These are phyloP conservation scores for Forbesichthys papilliferus DNA, from an alignment of 2,113 vertebrate genomes.

Conservation along the genomic window DNA sequence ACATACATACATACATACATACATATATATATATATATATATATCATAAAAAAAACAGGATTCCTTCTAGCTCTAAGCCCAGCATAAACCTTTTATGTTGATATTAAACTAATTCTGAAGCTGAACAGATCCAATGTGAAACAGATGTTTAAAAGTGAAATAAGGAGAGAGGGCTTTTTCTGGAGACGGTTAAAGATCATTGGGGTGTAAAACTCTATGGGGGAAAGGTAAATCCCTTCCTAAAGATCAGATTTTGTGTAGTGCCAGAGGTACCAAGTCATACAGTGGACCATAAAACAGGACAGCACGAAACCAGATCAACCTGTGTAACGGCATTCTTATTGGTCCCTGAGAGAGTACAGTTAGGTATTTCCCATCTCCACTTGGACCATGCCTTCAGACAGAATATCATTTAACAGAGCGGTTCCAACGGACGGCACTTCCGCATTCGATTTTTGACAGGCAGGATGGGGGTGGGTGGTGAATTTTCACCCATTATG, in stretches of 20 bases:
- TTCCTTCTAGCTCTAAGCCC: conserved; percentile 52
- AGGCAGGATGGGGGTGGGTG: too few relatives aligned
- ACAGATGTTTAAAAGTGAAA: conserved; percentile 57
- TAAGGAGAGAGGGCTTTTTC: conserved; percentile 34
- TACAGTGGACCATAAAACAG: conserved; percentile 43
- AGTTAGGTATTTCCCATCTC: background rate
- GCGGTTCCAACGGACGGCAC: too few relatives aligned
- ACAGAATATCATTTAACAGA: too few relatives aligned
- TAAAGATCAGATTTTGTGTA: conserved; percentile 44
- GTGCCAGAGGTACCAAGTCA: conserved; percentile 44
- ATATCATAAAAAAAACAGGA: conserved; percentile 13
- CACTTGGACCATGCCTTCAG: background rate
- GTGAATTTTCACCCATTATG: too few relatives aligned
- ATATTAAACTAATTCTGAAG: conserved; percentile 61
- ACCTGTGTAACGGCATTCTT: conserved; percentile 37
- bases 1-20: too few relatives aligned
- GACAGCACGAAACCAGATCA: conserved; percentile 38
- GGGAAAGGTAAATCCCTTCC: conserved; percentile 56
- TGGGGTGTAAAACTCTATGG: conserved; percentile 56
- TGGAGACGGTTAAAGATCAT: conserved; percentile 56
- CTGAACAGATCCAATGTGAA: conserved; percentile 56
- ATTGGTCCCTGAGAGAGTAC: conserved; percentile 25
- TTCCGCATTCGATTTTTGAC: too few relatives aligned
- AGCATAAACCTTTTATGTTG: conserved; percentile 56
- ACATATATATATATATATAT: too few relatives aligned